Percentiles rank a stretch among this genome's conserved stretches.
phyloP scores from a whole-genome alignment of 2,797 vertebrate species.

The Mallotus villosus region DNA sequence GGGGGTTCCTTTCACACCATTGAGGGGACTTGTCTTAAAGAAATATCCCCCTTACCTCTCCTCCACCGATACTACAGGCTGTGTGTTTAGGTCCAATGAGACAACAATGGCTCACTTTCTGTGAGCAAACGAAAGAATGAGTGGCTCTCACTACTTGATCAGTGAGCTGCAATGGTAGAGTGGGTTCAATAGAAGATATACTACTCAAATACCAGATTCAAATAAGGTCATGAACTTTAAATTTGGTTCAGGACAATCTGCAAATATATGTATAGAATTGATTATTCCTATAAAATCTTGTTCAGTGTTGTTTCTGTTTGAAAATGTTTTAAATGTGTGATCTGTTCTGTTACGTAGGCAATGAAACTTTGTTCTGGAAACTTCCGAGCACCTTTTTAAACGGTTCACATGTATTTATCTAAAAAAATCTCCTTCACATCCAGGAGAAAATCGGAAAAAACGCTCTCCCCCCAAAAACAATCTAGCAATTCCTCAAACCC shows the following conservation, averaged over 20 bases:
- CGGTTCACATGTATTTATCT: background rate
- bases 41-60: constrained; percentile 84
- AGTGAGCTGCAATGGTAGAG: constrained; percentile 1
- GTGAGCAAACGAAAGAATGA: constrained; percentile 26
- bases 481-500: too few species aligned
- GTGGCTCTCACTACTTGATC: constrained; percentile 13
- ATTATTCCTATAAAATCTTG: background rate
- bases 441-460: too few species aligned
- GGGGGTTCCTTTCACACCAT: constrained; percentile 81
- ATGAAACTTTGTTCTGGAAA: background rate
- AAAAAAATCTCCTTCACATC: too few species aligned
- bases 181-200: background rate
- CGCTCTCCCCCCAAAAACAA: too few species aligned
- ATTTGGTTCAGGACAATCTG: background rate
- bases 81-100: constrained; percentile 46
- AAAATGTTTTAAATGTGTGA: too few species aligned
- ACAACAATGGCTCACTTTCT: constrained; percentile 24
- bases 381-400: background rate
- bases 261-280: background rate
- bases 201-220: background rate
- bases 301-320: background rate
- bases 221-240: background rate
- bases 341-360: too few species aligned
- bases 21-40: constrained; percentile 90
- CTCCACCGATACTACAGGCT: constrained; percentile 70